A percentile compares a stretch with the other conserved stretches of the same genome.
phyloP scores from a whole-genome alignment of 1,140 invertebrate genomes.

The Bombus consobrinus region DNA sequence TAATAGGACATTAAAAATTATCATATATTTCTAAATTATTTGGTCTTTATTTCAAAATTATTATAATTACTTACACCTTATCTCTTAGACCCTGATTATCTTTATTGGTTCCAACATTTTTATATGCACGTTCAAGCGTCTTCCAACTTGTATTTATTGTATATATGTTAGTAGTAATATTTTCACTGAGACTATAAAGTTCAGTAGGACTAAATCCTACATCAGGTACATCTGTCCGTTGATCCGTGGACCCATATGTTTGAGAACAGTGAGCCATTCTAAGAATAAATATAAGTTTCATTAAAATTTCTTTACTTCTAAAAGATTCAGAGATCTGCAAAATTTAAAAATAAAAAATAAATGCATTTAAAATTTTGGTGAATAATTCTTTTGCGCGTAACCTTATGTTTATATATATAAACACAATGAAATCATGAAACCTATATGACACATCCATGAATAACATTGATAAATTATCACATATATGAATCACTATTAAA shows the following conservation, averaged over 20 bases:
- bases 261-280: slow-evolving; percentile 81
- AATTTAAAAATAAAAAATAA: not conserved
- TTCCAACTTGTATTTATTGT: slow-evolving; percentile 88
- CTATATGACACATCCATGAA: not conserved
- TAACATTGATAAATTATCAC: not conserved
- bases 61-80: slow-evolving; percentile 84
- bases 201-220: slow-evolving; percentile 89
- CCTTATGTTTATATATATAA: not conserved
- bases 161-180: slow-evolving; percentile 91
- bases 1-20: not conserved
- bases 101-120: slow-evolving; percentile 89
- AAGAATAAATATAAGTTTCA: slow-evolving; percentile 37
- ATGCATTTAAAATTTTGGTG: too few relatives aligned
- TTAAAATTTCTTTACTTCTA: not conserved
- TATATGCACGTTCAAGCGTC: slow-evolving; percentile 88
- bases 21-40: not conserved
- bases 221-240: slow-evolving; percentile 84
- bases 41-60: not conserved
- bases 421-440: not conserved
- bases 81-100: slow-evolving; percentile 87
- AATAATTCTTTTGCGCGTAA: not conserved
- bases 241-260: slow-evolving; percentile 81
- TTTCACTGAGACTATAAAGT: slow-evolving; percentile 89
- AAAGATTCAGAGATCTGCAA: not conserved
- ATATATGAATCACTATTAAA: not conserved